These are phyloP conservation scores for Leptodactylus fuscus DNA, from an alignment of 2,113 vertebrate genomes.

Conservation along the genomic window DNA sequence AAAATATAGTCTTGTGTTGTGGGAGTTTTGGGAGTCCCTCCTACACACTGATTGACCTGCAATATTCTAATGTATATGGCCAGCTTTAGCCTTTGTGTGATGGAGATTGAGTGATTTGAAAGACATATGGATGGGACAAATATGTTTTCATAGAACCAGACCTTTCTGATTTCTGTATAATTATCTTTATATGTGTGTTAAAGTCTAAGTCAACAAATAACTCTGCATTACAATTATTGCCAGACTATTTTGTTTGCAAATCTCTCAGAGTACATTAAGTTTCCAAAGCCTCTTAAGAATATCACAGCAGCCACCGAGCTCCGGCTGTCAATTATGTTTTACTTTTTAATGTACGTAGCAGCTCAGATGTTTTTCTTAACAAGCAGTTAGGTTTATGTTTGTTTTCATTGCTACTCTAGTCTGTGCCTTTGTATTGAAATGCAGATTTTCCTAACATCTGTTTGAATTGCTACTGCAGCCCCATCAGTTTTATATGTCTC, in stretches of 20 bases:
- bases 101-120: background rate
- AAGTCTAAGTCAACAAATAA: slow-evolving; percentile 5
- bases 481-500: slow-evolving; percentile 75
- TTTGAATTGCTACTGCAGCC: slow-evolving; percentile 70
- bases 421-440: slow-evolving; percentile 71
- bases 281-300: slow-evolving; percentile 14
- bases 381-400: slow-evolving; percentile 61
- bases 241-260: slow-evolving; percentile 11
- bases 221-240: slow-evolving; percentile 16
- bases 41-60: too few species aligned
- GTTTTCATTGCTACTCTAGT: slow-evolving; percentile 73
- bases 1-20: too few species aligned
- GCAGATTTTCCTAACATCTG: slow-evolving; percentile 77
- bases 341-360: slow-evolving; percentile 34
- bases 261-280: slow-evolving; percentile 11
- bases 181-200: slow-evolving; percentile 6
- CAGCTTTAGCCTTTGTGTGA: too few species aligned
- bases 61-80: too few species aligned
- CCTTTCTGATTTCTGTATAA: slow-evolving; percentile 3
- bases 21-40: too few species aligned
- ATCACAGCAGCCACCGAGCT: slow-evolving; percentile 33
- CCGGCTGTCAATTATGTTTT: slow-evolving; percentile 38
- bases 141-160: too few species aligned
- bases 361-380: slow-evolving; percentile 55
- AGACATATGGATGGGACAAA: too few species aligned